Evolutionary conservation across 2,888 invertebrate species (phyloP), one percentile per base, ranked within the genome.

Genomic region (Patella ulyssiponensis): DNA sequence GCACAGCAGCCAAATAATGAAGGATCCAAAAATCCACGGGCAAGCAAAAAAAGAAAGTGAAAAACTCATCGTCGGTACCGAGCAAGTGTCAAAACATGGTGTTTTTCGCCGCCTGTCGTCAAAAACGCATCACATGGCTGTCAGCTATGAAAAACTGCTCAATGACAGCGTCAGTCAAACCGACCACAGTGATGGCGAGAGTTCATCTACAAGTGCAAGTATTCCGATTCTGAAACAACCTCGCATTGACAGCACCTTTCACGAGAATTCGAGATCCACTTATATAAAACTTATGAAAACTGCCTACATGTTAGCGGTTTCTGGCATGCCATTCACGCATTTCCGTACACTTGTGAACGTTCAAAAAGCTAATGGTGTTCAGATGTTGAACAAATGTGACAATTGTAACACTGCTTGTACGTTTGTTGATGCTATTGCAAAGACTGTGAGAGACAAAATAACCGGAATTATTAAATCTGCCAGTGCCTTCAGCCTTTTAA

Each of bases 291-390:
- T 56, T 14, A 17, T 56, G 14, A 56, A 56, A 56, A 56, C 56
- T 17, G n/a, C 56, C 14, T 56, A 56, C 56, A 56, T 56, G n/a
- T 56, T 56, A 56, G 56, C 15, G n/a, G n/a, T n/a, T 17, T 14
- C 14, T 56, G n/a, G n/a, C 56, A 56, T 56, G 14, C n/a, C 56
- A 56, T 56, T 56, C n/a, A 56, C 14, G 2, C 56, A 56, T 17
- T 56, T 56, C 56, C 14, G n/a, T 14, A 17, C 56, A 56, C n/a
- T 56, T 17, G 56, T 56, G 14, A 56, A 56, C 14, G n/a, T 56
- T n/a, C 56, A 56, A 56, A 56, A 56, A n/a, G n/a, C n/a, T 56
- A 56, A 56, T 56, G 56, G 56, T 56, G 56, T 56, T n/a, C 56
- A 56, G 7, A 14, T 56, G 14, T 17, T 56, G 15, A 14, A 56